A percentile compares a stretch with the other conserved stretches of the same genome.
phyloP scores from a whole-genome alignment of 2,888 invertebrate species.

The Hypolimnas misippus region DNA sequence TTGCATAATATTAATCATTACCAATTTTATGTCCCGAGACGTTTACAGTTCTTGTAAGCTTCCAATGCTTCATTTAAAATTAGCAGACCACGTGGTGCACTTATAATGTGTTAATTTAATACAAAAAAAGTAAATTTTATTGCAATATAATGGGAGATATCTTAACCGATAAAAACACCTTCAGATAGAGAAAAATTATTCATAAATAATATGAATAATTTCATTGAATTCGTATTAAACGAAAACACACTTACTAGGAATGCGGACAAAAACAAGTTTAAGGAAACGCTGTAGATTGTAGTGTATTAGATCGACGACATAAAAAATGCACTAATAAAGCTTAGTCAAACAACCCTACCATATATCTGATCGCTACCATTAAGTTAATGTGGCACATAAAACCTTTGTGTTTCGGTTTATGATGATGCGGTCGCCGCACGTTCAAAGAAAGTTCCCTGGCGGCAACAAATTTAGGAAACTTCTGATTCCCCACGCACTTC shows the following conservation, averaged over 20 bases:
- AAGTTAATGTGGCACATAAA: conserved; percentile 75
- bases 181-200: too few relatives aligned
- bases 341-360: conserved; percentile 61
- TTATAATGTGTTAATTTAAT: too few relatives aligned
- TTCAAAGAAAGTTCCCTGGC: conserved; percentile 43
- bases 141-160: too few relatives aligned
- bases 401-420: conserved; percentile 76
- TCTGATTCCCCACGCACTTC: conserved; percentile 44
- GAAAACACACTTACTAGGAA: not conserved
- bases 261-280: not conserved
- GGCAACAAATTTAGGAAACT: conserved; percentile 50
- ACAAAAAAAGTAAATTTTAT: too few relatives aligned
- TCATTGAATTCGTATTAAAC: not conserved
- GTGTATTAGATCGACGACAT: conserved; percentile 29
- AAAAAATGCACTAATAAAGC: conserved; percentile 54
- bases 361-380: conserved; percentile 71
- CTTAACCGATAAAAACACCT: too few relatives aligned
- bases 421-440: conserved; percentile 58
- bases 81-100: too few relatives aligned
- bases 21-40: too few relatives aligned
- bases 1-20: too few relatives aligned
- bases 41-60: too few relatives aligned
- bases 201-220: too few relatives aligned
- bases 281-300: not conserved
- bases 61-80: too few relatives aligned